Conservation (phyloP, 2,888 invertebrate species). For the Artemia sinica region DNA sequence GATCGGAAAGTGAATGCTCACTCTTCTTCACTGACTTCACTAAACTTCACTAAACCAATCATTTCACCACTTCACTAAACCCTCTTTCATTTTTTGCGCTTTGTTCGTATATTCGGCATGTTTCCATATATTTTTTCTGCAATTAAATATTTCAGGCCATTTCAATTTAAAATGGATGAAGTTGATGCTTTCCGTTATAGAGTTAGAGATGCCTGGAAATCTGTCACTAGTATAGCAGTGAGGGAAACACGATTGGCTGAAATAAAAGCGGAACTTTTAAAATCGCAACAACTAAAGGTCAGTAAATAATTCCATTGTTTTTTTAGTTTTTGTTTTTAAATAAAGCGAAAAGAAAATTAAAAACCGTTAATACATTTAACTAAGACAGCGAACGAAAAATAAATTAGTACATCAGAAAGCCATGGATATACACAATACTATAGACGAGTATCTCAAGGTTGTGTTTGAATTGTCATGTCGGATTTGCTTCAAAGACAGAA, state of each 20-base stretch:
- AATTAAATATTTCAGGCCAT: conserved; percentile 45
- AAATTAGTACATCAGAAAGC: background rate
- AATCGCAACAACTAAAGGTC: conserved; percentile 72
- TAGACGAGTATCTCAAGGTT: background rate
- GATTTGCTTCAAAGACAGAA: background rate
- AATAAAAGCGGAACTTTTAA: conserved; percentile 80
- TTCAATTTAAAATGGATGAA: conserved; percentile 83
- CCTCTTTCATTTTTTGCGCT: no score
- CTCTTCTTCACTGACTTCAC: no score
- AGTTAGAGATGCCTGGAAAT: conserved; percentile 83
- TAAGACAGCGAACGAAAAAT: background rate
- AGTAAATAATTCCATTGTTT: conserved; percentile 14
- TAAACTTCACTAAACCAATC: no score
- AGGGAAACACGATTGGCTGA: conserved; percentile 85
- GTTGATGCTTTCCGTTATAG: conserved; percentile 90
- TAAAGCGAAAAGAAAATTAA: background rate
- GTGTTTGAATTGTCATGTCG: conserved; percentile 11
- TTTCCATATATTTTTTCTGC: no score
- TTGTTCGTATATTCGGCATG: no score
- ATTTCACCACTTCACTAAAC: no score
- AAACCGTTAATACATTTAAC: background rate
- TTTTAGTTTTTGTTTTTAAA: background rate
- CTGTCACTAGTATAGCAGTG: conserved; percentile 80
- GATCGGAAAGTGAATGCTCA: no score
- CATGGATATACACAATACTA: background rate